Conservation (phyloP, 2,113 vertebrate species). For the Diadophis punctatus region DNA sequence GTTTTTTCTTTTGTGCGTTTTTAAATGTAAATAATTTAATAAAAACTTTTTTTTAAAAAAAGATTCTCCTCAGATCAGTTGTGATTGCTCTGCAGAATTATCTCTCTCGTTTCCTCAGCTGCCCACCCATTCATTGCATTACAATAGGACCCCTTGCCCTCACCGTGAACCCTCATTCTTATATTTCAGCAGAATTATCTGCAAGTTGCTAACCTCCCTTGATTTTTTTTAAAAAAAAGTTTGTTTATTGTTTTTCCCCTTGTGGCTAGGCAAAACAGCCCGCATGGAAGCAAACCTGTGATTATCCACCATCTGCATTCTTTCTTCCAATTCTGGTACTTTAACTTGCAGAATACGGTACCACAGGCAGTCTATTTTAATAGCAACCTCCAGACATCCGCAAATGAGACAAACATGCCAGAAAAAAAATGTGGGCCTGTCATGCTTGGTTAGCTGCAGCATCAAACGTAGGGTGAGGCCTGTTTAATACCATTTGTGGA, state of each 20-base stretch:
- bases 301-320: not conserved
- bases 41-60: too few relatives aligned
- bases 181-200: not conserved
- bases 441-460: not conserved
- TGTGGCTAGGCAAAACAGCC: not conserved
- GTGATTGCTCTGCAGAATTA: not conserved
- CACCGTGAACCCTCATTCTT: not conserved
- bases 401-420: not conserved
- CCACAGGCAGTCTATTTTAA: not conserved
- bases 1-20: too few relatives aligned
- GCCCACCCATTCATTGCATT: not conserved
- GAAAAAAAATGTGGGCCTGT: not conserved
- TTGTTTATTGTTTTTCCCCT: not conserved
- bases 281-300: not conserved
- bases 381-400: not conserved
- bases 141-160: not conserved
- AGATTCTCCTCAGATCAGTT: accelerated
- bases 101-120: not conserved
- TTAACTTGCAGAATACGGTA: not conserved
- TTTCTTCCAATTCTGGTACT: not conserved
- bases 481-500: not conserved
- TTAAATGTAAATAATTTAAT: too few relatives aligned
- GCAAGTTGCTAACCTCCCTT: not conserved
- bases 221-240: not conserved
- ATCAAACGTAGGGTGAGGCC: not conserved